These are phyloP conservation scores for Didymodactylos carnosus DNA, from an alignment of 2,888 invertebrate species.

Conservation along the genomic window DNA sequence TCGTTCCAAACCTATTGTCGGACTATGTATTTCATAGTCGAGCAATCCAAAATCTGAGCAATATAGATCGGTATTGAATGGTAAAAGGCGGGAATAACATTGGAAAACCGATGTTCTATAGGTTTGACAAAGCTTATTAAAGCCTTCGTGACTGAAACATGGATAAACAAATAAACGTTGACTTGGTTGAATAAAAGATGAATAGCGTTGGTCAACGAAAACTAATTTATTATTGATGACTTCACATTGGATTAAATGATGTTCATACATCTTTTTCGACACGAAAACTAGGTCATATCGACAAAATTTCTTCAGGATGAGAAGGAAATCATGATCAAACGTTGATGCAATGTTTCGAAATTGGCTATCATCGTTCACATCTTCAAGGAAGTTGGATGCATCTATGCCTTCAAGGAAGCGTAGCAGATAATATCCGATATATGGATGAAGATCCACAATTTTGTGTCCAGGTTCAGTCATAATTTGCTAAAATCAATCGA, in stretches of 20 bases:
- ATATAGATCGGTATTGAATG: not conserved
- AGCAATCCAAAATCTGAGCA: not conserved
- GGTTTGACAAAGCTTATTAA: not conserved
- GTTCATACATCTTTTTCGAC: not conserved
- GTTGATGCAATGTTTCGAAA: not conserved
- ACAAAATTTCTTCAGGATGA: not conserved
- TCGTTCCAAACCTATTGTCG: not conserved
- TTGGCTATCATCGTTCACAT: not conserved
- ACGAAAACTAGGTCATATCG: not conserved
- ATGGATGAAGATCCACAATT: not conserved
- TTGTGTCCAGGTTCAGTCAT: not conserved
- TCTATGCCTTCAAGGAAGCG: not conserved
- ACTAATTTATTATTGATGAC: not conserved
- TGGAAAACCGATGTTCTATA: not conserved
- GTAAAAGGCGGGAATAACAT: not conserved
- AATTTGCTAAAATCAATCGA: not conserved
- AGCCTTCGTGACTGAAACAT: not conserved
- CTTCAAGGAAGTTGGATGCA: not conserved
- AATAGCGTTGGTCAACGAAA: not conserved
- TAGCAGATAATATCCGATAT: not conserved
- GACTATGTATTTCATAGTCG: not conserved
- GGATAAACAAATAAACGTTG: not conserved
- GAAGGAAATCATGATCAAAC: not conserved
- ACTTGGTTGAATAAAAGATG: not conserved
- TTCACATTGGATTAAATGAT: not conserved